These are phyloP conservation scores for Lepas anatifera DNA, from an alignment of 2,888 invertebrate genomes.

Conservation along the genomic window DNA sequence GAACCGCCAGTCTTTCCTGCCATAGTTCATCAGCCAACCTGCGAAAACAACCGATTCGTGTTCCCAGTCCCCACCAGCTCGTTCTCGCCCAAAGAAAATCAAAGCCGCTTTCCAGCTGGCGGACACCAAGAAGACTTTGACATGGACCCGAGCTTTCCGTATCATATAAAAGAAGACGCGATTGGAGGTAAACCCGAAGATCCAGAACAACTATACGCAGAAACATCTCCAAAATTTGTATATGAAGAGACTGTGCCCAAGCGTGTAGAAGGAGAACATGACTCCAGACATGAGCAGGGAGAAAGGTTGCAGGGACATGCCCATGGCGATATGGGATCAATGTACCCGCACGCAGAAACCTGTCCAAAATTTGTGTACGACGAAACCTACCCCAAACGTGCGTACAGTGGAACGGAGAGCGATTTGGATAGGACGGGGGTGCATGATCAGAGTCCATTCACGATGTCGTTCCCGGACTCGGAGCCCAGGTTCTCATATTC, in stretches of 20 bases:
- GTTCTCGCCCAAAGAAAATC: no score
- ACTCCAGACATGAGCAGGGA: not conserved
- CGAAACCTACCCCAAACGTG: not conserved
- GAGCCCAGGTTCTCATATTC: slow-evolving; percentile 16
- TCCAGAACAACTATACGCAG: not conserved
- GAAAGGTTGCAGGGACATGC: not conserved
- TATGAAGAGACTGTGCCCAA: not conserved
- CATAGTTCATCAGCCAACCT: no score
- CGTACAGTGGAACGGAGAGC: not conserved
- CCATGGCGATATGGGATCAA: not conserved
- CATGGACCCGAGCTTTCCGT: not conserved
- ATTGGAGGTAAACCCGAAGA: not conserved
- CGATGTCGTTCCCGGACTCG: slow-evolving; percentile 8
- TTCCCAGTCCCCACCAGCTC: no score
- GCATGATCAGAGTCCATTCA: slow-evolving; percentile 17
- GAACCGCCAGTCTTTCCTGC: no score
- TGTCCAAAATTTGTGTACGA: not conserved
- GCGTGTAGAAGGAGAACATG: no score
- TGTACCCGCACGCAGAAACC: not conserved
- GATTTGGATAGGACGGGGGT: no score
- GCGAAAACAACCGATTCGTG: no score
- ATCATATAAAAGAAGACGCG: not conserved
- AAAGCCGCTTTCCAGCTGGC: no score
- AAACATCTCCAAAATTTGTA: not conserved
- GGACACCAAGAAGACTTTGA: no score